Percentiles rank a stretch among this genome's conserved stretches.
Conservation (phyloP, 1,140 invertebrate species). For the Drosophila nikananu region DNA sequence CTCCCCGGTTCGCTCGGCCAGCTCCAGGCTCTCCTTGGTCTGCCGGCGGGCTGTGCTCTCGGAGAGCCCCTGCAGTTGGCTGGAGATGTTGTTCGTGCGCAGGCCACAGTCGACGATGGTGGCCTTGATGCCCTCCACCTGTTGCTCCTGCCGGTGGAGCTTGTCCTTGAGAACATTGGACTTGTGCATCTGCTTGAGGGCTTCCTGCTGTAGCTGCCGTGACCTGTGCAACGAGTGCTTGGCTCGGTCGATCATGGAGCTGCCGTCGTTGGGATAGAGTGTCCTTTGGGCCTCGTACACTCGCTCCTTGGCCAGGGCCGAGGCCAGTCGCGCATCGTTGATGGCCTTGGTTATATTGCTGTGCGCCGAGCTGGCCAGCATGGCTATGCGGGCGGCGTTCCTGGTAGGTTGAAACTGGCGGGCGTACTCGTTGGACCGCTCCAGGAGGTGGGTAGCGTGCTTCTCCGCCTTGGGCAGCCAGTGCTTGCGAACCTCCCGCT, state of each 20-base stretch:
- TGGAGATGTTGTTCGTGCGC: slow-evolving; percentile 86
- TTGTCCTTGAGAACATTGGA: slow-evolving; percentile 83
- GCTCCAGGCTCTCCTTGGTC: slow-evolving; percentile 84
- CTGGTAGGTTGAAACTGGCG: slow-evolving; percentile 83
- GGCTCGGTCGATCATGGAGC: slow-evolving; percentile 86
- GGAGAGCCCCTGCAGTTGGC: slow-evolving; percentile 58
- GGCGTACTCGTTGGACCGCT: slow-evolving; percentile 88
- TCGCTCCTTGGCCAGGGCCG: slow-evolving; percentile 87
- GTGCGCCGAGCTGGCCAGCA: slow-evolving; percentile 90
- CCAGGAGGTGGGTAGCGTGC: slow-evolving; percentile 89
- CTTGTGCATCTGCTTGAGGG: slow-evolving; percentile 85
- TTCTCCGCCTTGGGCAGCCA: slow-evolving; percentile 87
- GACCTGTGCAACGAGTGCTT: slow-evolving; percentile 85
- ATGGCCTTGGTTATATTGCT: slow-evolving; percentile 91
- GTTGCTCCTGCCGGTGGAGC: slow-evolving; percentile 85
- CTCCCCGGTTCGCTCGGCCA: slow-evolving; percentile 85
- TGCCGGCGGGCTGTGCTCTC: slow-evolving; percentile 64
- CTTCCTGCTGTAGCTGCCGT: slow-evolving; percentile 83
- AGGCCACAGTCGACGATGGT: slow-evolving; percentile 86
- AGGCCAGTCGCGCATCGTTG: slow-evolving; percentile 88
- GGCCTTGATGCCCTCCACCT: slow-evolving; percentile 86
- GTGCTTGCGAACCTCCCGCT: slow-evolving; percentile 75
- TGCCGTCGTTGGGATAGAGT: slow-evolving; percentile 80
- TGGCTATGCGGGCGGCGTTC: slow-evolving; percentile 80
- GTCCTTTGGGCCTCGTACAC: slow-evolving; percentile 82